These are phyloP conservation scores for Aphidius gifuensis DNA, from an alignment of 1,140 invertebrate species.

Conservation along the genomic window DNA sequence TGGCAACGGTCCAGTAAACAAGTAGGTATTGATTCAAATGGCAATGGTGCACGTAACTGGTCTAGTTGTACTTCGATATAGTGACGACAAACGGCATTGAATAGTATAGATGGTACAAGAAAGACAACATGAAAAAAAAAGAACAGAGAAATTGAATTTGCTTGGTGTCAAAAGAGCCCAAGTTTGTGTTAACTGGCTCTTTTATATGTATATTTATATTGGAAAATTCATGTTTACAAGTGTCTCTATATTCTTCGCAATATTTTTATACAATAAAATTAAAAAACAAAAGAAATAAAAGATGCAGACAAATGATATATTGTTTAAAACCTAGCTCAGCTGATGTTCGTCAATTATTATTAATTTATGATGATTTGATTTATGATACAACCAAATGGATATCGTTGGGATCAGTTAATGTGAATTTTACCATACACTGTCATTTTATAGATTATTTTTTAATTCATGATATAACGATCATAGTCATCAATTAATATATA, in stretches of 20 bases:
- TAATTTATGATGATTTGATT: constrained; percentile 31
- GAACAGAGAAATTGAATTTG: constrained; percentile 13
- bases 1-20: constrained; percentile 47
- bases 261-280: constrained; percentile 20
- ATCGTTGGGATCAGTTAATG: neutral
- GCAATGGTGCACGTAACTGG: constrained; percentile 19
- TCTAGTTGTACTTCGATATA: neutral
- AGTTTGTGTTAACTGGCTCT: constrained; percentile 40
- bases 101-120: neutral
- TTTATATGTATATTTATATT: too few species aligned
- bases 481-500: too few species aligned
- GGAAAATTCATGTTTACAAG: too few species aligned
- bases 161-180: constrained; percentile 14
- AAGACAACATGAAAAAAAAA: constrained; percentile 9
- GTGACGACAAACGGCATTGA: constrained; percentile 15
- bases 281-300: constrained; percentile 36
- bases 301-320: constrained; percentile 41
- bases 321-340: constrained; percentile 16
- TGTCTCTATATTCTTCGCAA: constrained; percentile 29
- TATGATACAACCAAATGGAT: neutral
- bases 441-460: too few species aligned
- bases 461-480: too few species aligned
- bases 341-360: constrained; percentile 43
- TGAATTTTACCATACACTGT: too few species aligned
- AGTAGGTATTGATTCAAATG: constrained; percentile 47